Conservation (phyloP, 1,140 invertebrate species). For the Zaprionus ornatus region DNA sequence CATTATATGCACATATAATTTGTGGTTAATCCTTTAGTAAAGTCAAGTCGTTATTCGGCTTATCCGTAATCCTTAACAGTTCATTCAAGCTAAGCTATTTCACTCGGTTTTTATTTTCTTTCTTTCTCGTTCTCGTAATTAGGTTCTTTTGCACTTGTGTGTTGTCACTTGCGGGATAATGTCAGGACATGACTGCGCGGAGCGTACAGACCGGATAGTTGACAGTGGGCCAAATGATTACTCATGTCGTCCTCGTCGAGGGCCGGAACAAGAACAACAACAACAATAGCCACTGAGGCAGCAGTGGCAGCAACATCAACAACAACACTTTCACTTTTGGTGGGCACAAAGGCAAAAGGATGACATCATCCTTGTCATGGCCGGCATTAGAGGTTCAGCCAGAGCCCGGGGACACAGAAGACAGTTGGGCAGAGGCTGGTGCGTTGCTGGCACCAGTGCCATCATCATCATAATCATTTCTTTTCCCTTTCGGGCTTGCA, state of each 20-base stretch:
- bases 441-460: slow-evolving; percentile 36
- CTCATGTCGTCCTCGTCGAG: slow-evolving; percentile 56
- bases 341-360: slow-evolving; percentile 41
- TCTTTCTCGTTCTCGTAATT: slow-evolving; percentile 9
- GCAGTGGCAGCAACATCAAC: slow-evolving; percentile 7
- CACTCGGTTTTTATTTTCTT: slow-evolving; percentile 1
- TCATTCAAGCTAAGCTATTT: not conserved
- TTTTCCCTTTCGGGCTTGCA: slow-evolving; percentile 15
- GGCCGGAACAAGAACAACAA: slow-evolving; percentile 11
- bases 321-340: slow-evolving; percentile 74
- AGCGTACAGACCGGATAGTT: slow-evolving; percentile 10
- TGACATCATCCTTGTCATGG: slow-evolving; percentile 64
- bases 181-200: slow-evolving; percentile 51
- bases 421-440: slow-evolving; percentile 8
- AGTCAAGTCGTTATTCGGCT: not conserved
- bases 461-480: slow-evolving; percentile 56
- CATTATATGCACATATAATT: slow-evolving; percentile 16
- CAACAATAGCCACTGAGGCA: not conserved
- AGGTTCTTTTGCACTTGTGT: slow-evolving; percentile 5
- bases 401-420: slow-evolving; percentile 11
- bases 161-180: slow-evolving; percentile 58
- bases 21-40: not conserved
- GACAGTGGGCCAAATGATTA: slow-evolving; percentile 42
- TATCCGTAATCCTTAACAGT: slow-evolving; percentile 1
- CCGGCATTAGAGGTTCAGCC: slow-evolving; percentile 9